phyloP scores from a whole-genome alignment of 2,797 vertebrate species.

The Sebastes cheni region DNA sequence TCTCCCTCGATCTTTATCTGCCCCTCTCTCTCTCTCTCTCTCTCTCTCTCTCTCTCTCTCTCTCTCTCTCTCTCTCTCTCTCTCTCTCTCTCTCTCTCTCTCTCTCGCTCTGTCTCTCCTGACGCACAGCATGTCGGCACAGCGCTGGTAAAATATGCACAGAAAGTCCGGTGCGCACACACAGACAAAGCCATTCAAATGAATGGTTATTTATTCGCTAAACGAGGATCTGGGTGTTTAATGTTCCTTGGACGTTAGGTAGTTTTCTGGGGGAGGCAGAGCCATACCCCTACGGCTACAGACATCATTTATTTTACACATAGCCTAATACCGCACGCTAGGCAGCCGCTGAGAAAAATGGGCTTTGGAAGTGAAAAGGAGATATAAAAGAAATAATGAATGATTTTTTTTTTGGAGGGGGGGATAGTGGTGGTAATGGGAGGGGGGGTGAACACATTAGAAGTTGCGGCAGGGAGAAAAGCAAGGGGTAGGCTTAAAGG shows the following conservation, averaged over 20 bases:
- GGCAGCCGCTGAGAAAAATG: conserved; percentile 91
- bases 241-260: conserved; percentile 99
- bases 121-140: conserved; percentile 77
- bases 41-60: not conserved
- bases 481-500: conserved; percentile 58
- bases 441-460: conserved; percentile 67
- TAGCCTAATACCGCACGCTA: conserved; percentile 98
- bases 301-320: conserved; percentile 99
- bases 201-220: conserved; percentile 99
- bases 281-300: conserved; percentile 95
- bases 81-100: no score
- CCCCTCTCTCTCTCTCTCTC: conserved; percentile 4
- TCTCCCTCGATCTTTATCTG: not conserved
- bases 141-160: conserved; percentile 93
- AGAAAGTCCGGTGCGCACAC: conserved; percentile 87
- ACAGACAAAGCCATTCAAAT: conserved; percentile 93
- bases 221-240: conserved; percentile 99
- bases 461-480: conserved; percentile 66
- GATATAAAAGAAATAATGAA: conserved; percentile 81
- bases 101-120: conserved; percentile 47
- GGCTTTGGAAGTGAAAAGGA: conserved; percentile 81
- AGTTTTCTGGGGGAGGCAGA: conserved; percentile 92
- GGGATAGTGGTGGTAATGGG: not conserved
- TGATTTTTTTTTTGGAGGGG: conserved; percentile 51
- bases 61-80: conserved; percentile 9